Conservation (phyloP, 2,113 vertebrate species). For the Illadopsis cleaveri region DNA sequence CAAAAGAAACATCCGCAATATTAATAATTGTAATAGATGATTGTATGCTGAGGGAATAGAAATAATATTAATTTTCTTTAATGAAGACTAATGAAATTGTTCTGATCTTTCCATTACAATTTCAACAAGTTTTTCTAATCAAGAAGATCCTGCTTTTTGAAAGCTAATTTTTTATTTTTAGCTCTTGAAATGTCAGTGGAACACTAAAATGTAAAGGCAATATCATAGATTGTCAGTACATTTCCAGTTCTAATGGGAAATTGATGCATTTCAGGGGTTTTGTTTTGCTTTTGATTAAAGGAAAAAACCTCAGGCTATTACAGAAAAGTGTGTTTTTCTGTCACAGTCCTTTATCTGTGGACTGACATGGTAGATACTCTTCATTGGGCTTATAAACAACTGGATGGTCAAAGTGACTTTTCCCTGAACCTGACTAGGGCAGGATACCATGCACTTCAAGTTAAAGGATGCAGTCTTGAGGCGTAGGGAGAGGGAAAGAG, state of each 20-base stretch:
- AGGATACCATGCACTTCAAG: not conserved
- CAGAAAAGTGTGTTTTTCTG: not conserved
- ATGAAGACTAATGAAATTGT: slow-evolving; percentile 66
- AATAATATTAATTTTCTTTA: slow-evolving; percentile 65
- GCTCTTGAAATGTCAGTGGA: slow-evolving; percentile 1
- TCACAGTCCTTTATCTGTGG: not conserved
- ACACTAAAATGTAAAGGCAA: not conserved
- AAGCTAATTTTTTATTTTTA: slow-evolving; percentile 36
- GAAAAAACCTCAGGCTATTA: not conserved
- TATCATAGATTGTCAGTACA: not conserved
- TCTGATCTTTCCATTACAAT: slow-evolving; percentile 56
- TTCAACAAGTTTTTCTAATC: slow-evolving; percentile 36
- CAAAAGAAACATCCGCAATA: slow-evolving; percentile 45
- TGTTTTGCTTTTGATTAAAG: not conserved
- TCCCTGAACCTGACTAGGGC: not conserved
- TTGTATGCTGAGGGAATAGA: slow-evolving; percentile 58
- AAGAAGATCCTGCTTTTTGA: slow-evolving; percentile 17
- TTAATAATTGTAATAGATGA: slow-evolving; percentile 52
- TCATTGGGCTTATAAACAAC: not conserved
- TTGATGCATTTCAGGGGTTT: not conserved
- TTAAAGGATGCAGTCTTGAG: not conserved
- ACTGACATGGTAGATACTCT: not conserved
- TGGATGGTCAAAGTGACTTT: not conserved
- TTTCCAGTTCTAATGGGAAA: not conserved
- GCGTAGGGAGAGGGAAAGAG: not conserved